A percentile compares a stretch with the other conserved stretches of the same genome.
phyloP scores from a whole-genome alignment of 1,140 invertebrate genomes.

The Heterodera schachtii region DNA sequence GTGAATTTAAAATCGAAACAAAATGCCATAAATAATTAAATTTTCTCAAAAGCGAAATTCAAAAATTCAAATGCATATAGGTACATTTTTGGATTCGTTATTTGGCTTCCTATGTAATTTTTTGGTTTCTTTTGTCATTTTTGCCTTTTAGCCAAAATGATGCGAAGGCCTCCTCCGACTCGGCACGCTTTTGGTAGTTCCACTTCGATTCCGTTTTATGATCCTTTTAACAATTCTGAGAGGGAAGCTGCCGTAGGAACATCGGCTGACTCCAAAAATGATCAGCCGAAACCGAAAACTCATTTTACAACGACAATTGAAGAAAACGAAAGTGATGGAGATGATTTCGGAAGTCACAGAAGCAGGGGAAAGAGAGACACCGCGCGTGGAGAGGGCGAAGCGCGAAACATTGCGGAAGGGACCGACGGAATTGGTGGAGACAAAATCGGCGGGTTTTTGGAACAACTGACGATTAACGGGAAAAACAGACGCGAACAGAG shows the following conservation, averaged over 20 bases:
- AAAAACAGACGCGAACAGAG: background rate
- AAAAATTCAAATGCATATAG: no score
- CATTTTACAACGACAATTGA: background rate
- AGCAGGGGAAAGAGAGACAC: background rate
- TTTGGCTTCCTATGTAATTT: background rate
- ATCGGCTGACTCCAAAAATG: background rate
- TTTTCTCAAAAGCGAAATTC: no score
- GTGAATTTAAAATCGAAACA: no score
- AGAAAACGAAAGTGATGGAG: background rate
- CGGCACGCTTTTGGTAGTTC: background rate
- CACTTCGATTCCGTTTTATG: background rate
- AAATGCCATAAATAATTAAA: no score
- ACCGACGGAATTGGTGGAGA: background rate
- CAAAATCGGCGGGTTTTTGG: background rate
- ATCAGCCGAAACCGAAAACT: background rate
- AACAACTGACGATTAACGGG: background rate
- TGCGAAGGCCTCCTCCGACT: background rate
- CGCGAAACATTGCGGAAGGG: background rate
- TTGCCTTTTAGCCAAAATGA: slow-evolving; percentile 3
- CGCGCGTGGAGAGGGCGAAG: background rate
- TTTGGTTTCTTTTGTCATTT: background rate
- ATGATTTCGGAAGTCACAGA: background rate
- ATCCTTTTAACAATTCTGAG: background rate
- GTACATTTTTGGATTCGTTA: no score
- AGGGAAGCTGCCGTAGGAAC: background rate